Conservation (phyloP, 2,113 vertebrate genomes). For the Aplodontia rufa region DNA sequence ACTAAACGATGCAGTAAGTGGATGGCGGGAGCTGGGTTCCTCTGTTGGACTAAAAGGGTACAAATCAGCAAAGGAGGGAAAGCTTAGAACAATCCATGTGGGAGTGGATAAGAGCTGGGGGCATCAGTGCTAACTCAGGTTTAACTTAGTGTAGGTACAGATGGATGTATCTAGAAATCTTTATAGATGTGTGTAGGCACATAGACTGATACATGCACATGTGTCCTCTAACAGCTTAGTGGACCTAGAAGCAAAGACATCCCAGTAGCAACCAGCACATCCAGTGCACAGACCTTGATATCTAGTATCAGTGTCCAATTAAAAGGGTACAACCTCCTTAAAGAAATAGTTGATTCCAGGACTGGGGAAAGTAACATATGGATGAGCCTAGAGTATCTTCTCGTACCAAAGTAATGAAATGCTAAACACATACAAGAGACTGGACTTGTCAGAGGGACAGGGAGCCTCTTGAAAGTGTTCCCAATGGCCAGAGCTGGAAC, state of each 20-base stretch:
- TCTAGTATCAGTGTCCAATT: background rate
- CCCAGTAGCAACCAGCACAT: too few relatives aligned
- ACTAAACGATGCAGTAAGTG: background rate
- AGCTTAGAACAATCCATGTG: background rate
- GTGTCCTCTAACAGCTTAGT: background rate
- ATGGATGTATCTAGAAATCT: fast-evolving
- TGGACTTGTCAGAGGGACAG: background rate
- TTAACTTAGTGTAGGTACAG: background rate
- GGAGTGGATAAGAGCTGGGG: background rate
- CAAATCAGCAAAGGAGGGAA: too few relatives aligned
- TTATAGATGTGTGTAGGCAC: fast-evolving
- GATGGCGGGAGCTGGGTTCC: background rate
- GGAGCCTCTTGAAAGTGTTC: background rate
- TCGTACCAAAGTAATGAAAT: background rate
- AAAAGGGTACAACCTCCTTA: background rate
- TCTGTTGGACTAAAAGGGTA: background rate
- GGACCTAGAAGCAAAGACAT: background rate
- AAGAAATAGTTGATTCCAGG: background rate
- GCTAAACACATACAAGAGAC: background rate
- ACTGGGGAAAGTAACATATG: background rate
- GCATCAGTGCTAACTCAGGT: background rate
- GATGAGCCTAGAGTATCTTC: background rate
- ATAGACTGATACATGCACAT: fast-evolving
- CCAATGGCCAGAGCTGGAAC: background rate
- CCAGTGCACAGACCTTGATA: background rate